Base-by-base conservation (phyloP, 1,140 invertebrate species). In the Drosophila rufa region DNA sequence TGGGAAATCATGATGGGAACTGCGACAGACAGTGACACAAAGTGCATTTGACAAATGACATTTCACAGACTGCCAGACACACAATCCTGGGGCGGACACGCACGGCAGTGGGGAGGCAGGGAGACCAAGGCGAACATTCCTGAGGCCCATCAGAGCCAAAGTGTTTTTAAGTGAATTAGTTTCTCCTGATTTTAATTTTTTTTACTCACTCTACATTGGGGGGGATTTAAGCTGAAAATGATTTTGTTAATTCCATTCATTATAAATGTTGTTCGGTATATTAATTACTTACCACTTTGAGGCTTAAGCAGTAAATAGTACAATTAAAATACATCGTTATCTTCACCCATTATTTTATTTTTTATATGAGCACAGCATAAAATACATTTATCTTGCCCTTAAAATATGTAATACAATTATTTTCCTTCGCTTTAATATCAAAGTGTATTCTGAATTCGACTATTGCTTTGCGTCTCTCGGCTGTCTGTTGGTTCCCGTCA, bases 11-110 rank as follows among this genome's bases (percentile, higher is more conserved):
- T 79, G 75, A 79, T 79, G 79, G 75, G 48, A 78, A 61, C 77
- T 78, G 74, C 75, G 75, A 78, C 75, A 78, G 84, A 80, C 71
- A 83, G 68, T 84, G 84, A 89, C 85, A 91, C 82, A 90, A 90
- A 90, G 85, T 90, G 85, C 85, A 90, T 90, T 91, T 90, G 85
- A 90, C 85, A 90, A 90, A 90, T 90, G 85, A 90, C 82, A 90
- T 90, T 90, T 91, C 85, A 90, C 86, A 90, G 86, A 89, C 81
- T 81, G 85, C 81, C 85, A 89, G 78, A 81, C 77, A 77, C 70
- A 78, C 71, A 74, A 57, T 80, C 46, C 42, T 58, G 69, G 68
- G 67, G 68, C 59, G 38, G 43, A 46, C 17, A 55, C 43, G 27
- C 40, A 40, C 25, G 46, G 8, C 30, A 9, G 19, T 9, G 53